phyloP scores from a whole-genome alignment of 2,113 vertebrate species.

The Tretioscincus oriximinensis region DNA sequence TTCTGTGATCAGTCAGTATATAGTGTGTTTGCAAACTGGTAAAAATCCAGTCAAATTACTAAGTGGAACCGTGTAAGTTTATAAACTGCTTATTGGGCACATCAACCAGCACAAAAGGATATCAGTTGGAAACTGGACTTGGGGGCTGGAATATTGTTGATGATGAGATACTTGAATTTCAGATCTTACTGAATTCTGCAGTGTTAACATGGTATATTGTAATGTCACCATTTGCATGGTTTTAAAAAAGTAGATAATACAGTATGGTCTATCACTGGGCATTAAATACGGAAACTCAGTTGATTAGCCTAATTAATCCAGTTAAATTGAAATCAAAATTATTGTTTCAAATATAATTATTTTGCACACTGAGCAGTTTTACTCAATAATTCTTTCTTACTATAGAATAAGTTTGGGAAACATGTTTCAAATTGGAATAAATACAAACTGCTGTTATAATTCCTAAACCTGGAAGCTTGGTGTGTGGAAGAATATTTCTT shows the following conservation, averaged over 20 bases:
- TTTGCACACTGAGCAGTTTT: not conserved
- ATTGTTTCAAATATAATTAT: slow-evolving; percentile 24
- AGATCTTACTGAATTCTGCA: not conserved
- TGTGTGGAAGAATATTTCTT: slow-evolving; percentile 39
- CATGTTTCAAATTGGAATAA: not conserved
- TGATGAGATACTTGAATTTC: slow-evolving; percentile 25
- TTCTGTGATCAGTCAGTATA: not conserved
- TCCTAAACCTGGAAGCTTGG: slow-evolving; percentile 45
- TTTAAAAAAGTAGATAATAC: not conserved
- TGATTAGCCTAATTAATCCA: not conserved
- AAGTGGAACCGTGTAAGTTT: not conserved
- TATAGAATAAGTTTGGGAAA: slow-evolving; percentile 30
- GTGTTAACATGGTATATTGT: not conserved
- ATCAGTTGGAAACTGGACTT: not conserved
- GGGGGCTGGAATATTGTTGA: slow-evolving; percentile 40
- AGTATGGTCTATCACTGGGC: not conserved
- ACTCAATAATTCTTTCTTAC: not conserved
- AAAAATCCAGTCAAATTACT: slow-evolving; percentile 6
- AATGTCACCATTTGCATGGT: not conserved
- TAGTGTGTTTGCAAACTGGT: slow-evolving; percentile 16
- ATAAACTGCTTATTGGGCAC: not conserved
- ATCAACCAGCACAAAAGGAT: rapidly evolving
- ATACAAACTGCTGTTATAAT: slow-evolving; percentile 29
- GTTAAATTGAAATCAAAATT: not conserved
- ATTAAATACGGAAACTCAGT: not conserved